Conservation (phyloP, 2,113 vertebrate species). For the Ailurus styani region DNA sequence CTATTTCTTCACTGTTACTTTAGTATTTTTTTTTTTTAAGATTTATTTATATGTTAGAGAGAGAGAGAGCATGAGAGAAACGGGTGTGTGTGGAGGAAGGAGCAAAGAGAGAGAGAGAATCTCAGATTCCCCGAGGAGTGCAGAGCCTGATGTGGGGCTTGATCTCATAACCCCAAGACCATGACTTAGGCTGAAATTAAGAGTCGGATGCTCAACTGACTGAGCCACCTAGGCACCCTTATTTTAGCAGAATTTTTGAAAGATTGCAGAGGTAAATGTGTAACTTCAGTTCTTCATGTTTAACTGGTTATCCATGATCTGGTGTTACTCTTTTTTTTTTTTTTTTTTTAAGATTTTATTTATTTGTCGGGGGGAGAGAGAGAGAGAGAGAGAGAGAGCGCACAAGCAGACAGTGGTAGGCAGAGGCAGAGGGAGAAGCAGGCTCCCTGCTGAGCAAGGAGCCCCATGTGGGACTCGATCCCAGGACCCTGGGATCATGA, state of each 20-base stretch:
- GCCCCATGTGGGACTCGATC: no score
- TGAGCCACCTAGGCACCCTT: background rate
- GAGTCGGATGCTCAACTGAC: background rate
- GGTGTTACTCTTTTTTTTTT: background rate
- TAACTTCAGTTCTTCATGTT: background rate
- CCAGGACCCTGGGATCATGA: no score
- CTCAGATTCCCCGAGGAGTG: background rate
- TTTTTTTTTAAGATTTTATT: background rate
- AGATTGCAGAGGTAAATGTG: background rate
- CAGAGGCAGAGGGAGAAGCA: no score
- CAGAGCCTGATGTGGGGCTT: background rate
- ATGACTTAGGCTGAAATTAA: background rate
- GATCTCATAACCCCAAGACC: background rate
- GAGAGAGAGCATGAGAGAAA: background rate
- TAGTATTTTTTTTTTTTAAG: background rate
- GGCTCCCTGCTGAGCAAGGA: no score
- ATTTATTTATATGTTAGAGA: background rate
- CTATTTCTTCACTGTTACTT: background rate
- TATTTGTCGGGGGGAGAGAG: no score
- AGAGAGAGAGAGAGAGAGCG: no score
- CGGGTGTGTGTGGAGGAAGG: background rate
- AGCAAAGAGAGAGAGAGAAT: background rate
- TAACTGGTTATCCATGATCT: conserved; percentile 7
- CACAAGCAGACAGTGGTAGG: no score
- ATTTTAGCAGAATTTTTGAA: background rate